Conservation (phyloP, 92 coral and sea anemone species). For the Umimayanthus chanpuru region DNA sequence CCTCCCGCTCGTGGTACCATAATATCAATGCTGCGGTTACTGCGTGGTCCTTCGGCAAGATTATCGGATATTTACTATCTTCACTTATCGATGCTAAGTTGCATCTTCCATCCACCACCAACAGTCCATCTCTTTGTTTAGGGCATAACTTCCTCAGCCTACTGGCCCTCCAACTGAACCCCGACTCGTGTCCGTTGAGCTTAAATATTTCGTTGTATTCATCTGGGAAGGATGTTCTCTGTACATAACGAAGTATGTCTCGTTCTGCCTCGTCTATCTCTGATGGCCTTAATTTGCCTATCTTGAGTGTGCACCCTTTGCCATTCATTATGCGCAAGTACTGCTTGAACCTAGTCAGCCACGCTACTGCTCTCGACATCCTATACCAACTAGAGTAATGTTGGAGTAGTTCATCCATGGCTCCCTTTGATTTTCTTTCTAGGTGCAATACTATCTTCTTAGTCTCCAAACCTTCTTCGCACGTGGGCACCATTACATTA, state of each 20-base stretch:
- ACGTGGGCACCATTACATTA: too few species aligned
- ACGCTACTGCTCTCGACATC: too few species aligned
- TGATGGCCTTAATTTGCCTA: not conserved
- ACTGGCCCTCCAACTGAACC: not conserved
- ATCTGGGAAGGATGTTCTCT: not conserved
- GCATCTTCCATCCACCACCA: too few species aligned
- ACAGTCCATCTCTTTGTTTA: not conserved
- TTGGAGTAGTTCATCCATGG: too few species aligned
- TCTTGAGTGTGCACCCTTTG: not conserved
- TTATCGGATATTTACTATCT: not conserved
- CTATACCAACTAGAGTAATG: not conserved
- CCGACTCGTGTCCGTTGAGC: not conserved
- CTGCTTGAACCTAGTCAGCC: not conserved
- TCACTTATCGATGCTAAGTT: not conserved
- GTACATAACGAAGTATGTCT: not conserved
- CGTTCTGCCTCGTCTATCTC: too few species aligned
- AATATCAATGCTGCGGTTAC: not conserved
- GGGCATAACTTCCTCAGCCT: constrained; percentile 4
- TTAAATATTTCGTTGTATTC: not conserved
- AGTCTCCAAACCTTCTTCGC: too few species aligned
- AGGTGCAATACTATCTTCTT: not conserved
- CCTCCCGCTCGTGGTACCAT: not conserved
- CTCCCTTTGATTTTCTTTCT: not conserved
- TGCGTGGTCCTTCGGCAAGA: not conserved
- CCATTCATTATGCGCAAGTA: not conserved